Evolutionary conservation across 1,140 invertebrate species (phyloP), one percentile per base, ranked within the genome.

Genomic region (Drosophila watanabei): DNA sequence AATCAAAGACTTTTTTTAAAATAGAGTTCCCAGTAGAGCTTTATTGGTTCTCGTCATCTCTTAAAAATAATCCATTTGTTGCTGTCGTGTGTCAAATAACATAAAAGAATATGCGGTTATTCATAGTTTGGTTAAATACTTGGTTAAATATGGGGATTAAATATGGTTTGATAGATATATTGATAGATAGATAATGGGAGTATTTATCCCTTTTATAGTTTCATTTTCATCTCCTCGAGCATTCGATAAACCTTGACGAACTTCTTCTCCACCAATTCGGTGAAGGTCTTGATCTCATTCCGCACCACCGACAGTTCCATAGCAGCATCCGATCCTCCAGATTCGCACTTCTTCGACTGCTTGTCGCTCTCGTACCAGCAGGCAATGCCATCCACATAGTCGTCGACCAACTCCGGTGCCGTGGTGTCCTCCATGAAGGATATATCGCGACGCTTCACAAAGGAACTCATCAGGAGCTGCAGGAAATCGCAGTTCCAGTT

Each of bases 401-500:
- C 92, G 56, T 93, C 92, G 16, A 93, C 92, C 45, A 92, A 8
- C 33, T 93, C 92, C 4, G 92, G 91, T 32, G 86, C 83, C 8
- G 84, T 87, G 2, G 84, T 51, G 35, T 93, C 92, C 72, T 93
- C 92, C 79, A 88, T 92, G 11, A 92, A 93, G 39, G 83, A 88
- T 1, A 93, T 88, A 13, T 93, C 89, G 3, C 78, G 83, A 3
- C 79, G 76, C 43, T 93, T 93, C 0, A 93, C 92, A 70, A 90
- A 88, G 32, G 91, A 92, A 20, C 70, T 91, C 91, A 93, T 93
- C 16, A 93, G 43, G 35, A 93, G 57, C 60, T 93, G 92, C 33
- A 93, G 62, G 45, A 93, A 93, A 39, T 93, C 92, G 51, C 92
- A 93, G 48, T 93, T 93, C 92, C 92, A 93, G 51, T 93, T 93